Evolutionary conservation across 2,888 invertebrate species (phyloP).

Genomic region (Microplitis manilae): DNA sequence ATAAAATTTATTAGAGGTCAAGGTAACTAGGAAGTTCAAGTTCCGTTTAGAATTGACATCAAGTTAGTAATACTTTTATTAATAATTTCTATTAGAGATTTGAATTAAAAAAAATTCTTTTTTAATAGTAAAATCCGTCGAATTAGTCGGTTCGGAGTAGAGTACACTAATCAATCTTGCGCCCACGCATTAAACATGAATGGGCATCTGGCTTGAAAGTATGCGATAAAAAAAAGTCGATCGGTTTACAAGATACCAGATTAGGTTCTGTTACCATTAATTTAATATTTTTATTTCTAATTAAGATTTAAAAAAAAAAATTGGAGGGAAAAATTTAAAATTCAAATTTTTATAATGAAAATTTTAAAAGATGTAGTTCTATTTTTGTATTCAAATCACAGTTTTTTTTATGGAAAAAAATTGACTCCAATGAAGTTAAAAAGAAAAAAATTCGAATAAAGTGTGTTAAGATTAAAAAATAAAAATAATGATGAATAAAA

Average conservation of each 20-base stretch:
- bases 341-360: too few species aligned
- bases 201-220: slow-evolving; percentile 20
- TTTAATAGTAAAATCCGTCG: background rate
- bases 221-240: background rate
- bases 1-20: slow-evolving; percentile 7
- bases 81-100: background rate
- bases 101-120: background rate
- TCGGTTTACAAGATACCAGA: slow-evolving; percentile 19
- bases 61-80: too few species aligned
- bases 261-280: background rate
- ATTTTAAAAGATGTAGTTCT: too few species aligned
- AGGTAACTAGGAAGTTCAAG: slow-evolving; percentile 23
- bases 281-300: background rate
- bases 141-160: slow-evolving; percentile 7
- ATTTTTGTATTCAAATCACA: too few species aligned
- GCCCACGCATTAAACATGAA: slow-evolving; percentile 24
- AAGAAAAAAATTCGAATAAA: too few species aligned
- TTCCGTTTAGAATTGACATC: slow-evolving; percentile 24
- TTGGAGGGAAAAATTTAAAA: too few species aligned
- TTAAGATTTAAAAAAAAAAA: too few species aligned
- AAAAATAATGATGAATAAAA: background rate
- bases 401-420: too few species aligned
- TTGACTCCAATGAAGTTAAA: too few species aligned
- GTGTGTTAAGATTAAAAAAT: background rate
- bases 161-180: slow-evolving; percentile 17